Conservation (phyloP, 2,888 invertebrate species). For the Eilema depressum region DNA sequence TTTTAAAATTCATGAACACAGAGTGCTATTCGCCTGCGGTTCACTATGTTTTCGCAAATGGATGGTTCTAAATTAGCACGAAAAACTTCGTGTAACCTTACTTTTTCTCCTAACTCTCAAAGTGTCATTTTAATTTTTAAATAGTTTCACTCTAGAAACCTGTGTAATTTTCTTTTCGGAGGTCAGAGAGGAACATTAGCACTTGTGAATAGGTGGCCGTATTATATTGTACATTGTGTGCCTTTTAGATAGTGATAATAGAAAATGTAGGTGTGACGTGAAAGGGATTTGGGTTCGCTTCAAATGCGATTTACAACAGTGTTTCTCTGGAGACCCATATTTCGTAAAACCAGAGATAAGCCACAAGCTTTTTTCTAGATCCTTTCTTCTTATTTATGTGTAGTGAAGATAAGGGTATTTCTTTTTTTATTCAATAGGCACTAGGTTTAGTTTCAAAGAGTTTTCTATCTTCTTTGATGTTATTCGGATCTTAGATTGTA, state of each 20-base stretch:
- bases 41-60: neutral
- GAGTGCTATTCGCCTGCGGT: neutral
- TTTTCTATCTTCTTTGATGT: neutral
- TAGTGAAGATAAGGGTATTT: neutral
- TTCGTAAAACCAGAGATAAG: conserved; percentile 36
- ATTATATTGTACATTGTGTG: neutral
- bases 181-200: neutral
- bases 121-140: neutral
- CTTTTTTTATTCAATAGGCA: neutral
- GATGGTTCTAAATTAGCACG: neutral
- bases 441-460: neutral
- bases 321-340: conserved; percentile 32
- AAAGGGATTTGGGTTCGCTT: conserved; percentile 35
- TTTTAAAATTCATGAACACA: neutral
- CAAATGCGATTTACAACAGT: conserved; percentile 40
- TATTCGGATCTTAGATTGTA: neutral
- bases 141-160: neutral
- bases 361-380: neutral
- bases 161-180: neutral
- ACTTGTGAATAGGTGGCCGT: neutral
- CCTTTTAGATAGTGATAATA: neutral
- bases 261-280: conserved; percentile 1
- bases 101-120: neutral
- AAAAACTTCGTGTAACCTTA: no score
- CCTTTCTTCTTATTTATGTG: neutral